A percentile compares a stretch with the other conserved stretches of the same genome.
Evolutionary conservation across 2,888 invertebrate genomes (phyloP).

Genomic region (Lomographa bimaculata): DNA sequence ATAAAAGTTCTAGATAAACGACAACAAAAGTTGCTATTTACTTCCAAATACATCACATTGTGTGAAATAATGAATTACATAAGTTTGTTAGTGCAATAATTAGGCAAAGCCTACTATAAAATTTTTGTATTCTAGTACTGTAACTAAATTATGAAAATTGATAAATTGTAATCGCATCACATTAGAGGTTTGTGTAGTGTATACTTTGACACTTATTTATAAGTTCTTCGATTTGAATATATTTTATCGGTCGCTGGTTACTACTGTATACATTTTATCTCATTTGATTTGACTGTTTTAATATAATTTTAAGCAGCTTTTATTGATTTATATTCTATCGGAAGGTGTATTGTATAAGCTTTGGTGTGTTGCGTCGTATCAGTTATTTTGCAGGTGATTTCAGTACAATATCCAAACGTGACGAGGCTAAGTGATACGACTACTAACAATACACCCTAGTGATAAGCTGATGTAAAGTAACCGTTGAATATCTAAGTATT

Average conservation of each 20-base stretch:
- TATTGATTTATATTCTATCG: conserved; percentile 33
- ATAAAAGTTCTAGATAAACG: conserved; percentile 17
- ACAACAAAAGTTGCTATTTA: conserved; percentile 43
- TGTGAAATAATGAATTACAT: conserved; percentile 67
- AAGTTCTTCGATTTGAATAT: conserved; percentile 14
- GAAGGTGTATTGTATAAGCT: conserved; percentile 18
- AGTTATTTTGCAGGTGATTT: conserved; percentile 28
- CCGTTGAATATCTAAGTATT: conserved; percentile 69
- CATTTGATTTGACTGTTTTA: conserved; percentile 49
- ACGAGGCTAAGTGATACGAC: conserved; percentile 68
- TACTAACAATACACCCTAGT: conserved; percentile 58
- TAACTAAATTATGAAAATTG: conserved; percentile 51
- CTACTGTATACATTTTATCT: conserved; percentile 26
- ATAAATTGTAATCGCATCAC: conserved; percentile 42
- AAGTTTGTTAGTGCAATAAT: conserved; percentile 81
- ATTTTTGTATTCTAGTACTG: conserved; percentile 72
- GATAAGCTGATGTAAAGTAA: conserved; percentile 58
- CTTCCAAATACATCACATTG: conserved; percentile 66
- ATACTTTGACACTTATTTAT: conserved; percentile 13
- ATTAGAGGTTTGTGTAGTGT: conserved; percentile 36
- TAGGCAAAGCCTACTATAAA: conserved; percentile 79
- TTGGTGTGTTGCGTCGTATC: conserved; percentile 25
- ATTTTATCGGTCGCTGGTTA: conserved; percentile 9
- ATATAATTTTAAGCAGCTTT: conserved; percentile 55
- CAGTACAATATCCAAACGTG: conserved; percentile 56